Evolutionary conservation across 2,797 vertebrate species (phyloP).

Genomic region (Hypotaenidia okinawae): DNA sequence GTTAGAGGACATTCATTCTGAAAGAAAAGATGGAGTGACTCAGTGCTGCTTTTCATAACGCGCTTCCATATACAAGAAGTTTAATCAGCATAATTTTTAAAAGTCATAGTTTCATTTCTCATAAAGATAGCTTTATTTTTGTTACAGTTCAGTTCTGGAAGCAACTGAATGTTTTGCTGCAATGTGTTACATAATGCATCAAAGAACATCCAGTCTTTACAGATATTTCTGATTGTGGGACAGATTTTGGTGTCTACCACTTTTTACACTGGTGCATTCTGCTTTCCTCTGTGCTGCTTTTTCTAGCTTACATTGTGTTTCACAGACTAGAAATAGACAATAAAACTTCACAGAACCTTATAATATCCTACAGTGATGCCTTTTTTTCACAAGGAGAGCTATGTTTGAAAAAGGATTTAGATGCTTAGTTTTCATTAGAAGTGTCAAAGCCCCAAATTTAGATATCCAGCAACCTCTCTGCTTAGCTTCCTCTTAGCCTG

Average conservation of each 20-base stretch:
- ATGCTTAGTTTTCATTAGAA: neutral
- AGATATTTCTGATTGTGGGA: neutral
- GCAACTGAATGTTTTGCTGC: neutral
- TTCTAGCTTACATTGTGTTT: neutral
- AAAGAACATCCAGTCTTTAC: neutral
- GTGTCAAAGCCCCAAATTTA: neutral
- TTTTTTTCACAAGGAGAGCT: neutral
- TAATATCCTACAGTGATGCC: neutral
- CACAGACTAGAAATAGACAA: neutral
- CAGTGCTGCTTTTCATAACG: neutral
- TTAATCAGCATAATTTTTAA: neutral
- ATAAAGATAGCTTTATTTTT: neutral
- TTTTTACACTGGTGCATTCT: neutral
- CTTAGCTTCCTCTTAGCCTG: neutral
- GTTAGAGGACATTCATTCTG: conserved; percentile 12
- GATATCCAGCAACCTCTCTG: neutral
- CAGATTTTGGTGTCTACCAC: neutral
- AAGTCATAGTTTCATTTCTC: neutral
- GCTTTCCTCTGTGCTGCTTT: neutral
- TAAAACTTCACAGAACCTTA: neutral
- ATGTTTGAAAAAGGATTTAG: neutral
- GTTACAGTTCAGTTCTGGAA: neutral
- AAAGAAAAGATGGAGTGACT: neutral
- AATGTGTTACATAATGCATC: neutral
- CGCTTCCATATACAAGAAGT: neutral